A percentile compares a stretch with the other conserved stretches of the same genome.
phyloP scores from a whole-genome alignment of 1,140 invertebrate genomes.

The Platorchestia sp. region DNA sequence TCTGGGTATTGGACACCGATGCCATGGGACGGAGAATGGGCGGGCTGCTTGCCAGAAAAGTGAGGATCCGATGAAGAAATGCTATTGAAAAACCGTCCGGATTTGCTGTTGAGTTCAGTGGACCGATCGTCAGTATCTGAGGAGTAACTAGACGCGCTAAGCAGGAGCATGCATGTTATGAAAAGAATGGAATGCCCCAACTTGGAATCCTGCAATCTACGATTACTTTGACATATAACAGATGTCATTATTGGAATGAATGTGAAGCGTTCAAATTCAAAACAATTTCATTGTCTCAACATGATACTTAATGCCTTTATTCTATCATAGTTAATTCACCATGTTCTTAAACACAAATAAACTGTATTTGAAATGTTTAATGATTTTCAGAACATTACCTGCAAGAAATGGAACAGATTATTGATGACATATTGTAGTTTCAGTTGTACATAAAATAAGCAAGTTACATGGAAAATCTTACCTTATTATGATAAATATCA shows the following conservation, averaged over 20 bases:
- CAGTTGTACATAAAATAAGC: background rate
- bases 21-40: constrained; percentile 2
- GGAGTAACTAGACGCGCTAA: background rate
- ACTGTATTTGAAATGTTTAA: background rate
- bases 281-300: background rate
- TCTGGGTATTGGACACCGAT: constrained; percentile 17
- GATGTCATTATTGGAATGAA: background rate
- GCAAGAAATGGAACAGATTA: background rate
- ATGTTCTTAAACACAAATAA: background rate
- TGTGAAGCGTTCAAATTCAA: background rate
- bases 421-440: background rate
- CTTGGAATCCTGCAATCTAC: background rate
- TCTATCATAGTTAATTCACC: background rate
- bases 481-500: too few relatives aligned
- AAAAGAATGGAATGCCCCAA: background rate
- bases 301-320: background rate
- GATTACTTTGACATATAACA: background rate
- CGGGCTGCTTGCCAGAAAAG: background rate
- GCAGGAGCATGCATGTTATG: background rate
- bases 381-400: background rate
- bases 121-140: background rate
- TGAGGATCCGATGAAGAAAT: background rate
- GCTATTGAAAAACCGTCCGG: constrained; percentile 32
- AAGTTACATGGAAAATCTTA: background rate
- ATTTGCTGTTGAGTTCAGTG: background rate